Percentiles rank a stretch among this genome's conserved stretches.
These are phyloP conservation scores for Sapajus apella DNA, from an alignment of 2,113 vertebrate genomes.

Conservation along the genomic window DNA sequence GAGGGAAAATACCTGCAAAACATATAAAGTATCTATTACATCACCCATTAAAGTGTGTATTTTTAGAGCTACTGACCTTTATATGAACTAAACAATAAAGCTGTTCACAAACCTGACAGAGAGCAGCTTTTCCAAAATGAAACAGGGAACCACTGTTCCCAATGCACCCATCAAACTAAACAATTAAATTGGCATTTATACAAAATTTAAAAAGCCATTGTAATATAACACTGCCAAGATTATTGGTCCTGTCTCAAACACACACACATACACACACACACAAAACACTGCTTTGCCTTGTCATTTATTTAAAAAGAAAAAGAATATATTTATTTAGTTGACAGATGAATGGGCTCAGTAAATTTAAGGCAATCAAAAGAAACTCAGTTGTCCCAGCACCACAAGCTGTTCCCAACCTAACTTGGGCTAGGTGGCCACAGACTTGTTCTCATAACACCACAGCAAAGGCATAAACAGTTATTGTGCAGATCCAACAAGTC, in stretches of 20 bases:
- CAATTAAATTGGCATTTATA: slow-evolving; percentile 51
- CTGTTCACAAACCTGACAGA: slow-evolving; percentile 43
- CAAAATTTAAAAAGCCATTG: slow-evolving; percentile 60
- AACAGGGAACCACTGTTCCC: slow-evolving; percentile 49
- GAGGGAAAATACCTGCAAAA: slow-evolving; percentile 32
- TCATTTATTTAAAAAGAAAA: slow-evolving; percentile 56
- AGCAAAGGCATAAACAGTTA: not conserved
- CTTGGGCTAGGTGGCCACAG: not conserved
- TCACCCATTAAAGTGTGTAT: slow-evolving; percentile 45
- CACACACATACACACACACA: not conserved
- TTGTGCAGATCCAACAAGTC: not conserved
- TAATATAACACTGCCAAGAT: slow-evolving; percentile 50
- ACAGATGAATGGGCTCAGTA: slow-evolving; percentile 48
- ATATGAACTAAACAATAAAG: slow-evolving; percentile 33
- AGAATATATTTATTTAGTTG: slow-evolving; percentile 60
- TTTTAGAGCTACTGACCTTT: slow-evolving; percentile 68
- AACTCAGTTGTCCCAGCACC: not conserved
- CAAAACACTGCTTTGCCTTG: not conserved
- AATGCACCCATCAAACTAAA: slow-evolving; percentile 56
- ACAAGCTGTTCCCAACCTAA: slow-evolving; percentile 34
- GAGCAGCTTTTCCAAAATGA: slow-evolving; percentile 48
- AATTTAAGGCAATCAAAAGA: slow-evolving; percentile 44
- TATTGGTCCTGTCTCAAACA: slow-evolving; percentile 5
- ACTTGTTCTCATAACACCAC: not conserved
- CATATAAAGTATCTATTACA: slow-evolving; percentile 42